Base-by-base conservation (phyloP, 2,888 invertebrate species). In the Notodonta ziczac region DNA sequence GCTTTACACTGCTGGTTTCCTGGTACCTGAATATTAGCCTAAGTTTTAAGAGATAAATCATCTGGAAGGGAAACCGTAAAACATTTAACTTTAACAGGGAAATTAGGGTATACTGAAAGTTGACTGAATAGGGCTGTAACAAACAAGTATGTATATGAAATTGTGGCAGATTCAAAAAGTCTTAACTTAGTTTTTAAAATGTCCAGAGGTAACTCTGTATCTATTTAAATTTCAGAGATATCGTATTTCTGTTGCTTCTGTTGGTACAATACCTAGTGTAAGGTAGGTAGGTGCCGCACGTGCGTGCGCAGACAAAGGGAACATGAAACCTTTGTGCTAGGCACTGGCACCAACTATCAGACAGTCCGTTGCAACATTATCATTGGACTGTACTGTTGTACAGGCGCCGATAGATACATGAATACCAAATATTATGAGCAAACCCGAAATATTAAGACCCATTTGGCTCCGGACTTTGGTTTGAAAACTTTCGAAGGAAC, bases 241-340 rank as follows among this genome's bases (percentile, higher is more conserved):
- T 48, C 7, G 40, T 50, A 50, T 35, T 24, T 53, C 52, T 24
- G 2, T 50, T 32, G 8, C 14, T 14, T 9, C 54, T 39, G 9
- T 54, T 54, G 1, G 62, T 24, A 56, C 8, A 42, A n/a, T 24
- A 24, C 16, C 44, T 56, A 39, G 44, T 55, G 7, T 40, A 24
- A 14, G 9, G 16, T 16, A 5, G 35, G 5, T 16, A 52, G 32
- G n/a, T 8, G 24, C 44, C 64, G 80, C 84, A 82, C 85, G 83
- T 82, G 86, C 79, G 78, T 72, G 54, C 24, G 24, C 53, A 79
- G 74, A 86, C 85, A 86, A 87, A 83, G 78, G 80, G 62, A 80
- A 80, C 77, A 65, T 64, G 76, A 81, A 73, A 78, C 81, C 80
- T 72, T 74, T 74, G 75, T 74, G 9, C 54, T 14, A 2, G 39